Evolutionary conservation across 2,888 invertebrate genomes (phyloP), one percentile per base, ranked within the genome.

Genomic region (Parnassius smintheus): DNA sequence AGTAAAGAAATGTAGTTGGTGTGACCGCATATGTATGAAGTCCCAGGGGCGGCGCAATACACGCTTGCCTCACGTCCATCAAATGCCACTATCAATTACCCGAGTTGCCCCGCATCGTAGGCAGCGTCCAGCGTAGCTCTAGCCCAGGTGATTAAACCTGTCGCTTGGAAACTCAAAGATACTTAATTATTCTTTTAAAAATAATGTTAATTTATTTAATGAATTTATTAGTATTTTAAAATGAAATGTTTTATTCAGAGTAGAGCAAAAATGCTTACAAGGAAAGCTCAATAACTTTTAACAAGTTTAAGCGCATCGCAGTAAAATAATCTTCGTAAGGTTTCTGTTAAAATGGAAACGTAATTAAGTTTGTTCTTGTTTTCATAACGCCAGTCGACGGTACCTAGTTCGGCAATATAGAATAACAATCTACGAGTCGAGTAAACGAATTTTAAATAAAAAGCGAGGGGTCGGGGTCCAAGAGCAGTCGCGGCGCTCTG

Each of bases 401-500:
- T 71, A 69, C 70, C 61, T 45, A 81, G 81, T 77, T 83, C 76
- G 76, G 75, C 78, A 35, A 35, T 35, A 35, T 35, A 78, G 81
- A 83, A 86, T 85, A 87, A 85, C 89, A 90, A 90, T 88, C 86
- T 86, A 80, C 82, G 78, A 83, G 76, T 71, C 80, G 76, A 79
- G 85, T 88, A 89, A 91, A 85, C 88, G 86, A 89, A 86, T 91
- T 91, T 90, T 86, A 87, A 88, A 90, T 89, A 88, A 88, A 87
- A 90, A 84, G 84, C 81, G 83, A 82, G 79, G 83, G 81, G 80
- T 82, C 76, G 81, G 82, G 82, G 77, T 76, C 77, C 76, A 78
- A 72, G 74, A 78, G 75, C 76, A 80, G 74, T 76, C 80, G 82
- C 81, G 80, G 79, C 82, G 82, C 74, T 73, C 75, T 78, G 76